phyloP scores from a whole-genome alignment of 2,113 vertebrate genomes.

The Leptosomus discolor region DNA sequence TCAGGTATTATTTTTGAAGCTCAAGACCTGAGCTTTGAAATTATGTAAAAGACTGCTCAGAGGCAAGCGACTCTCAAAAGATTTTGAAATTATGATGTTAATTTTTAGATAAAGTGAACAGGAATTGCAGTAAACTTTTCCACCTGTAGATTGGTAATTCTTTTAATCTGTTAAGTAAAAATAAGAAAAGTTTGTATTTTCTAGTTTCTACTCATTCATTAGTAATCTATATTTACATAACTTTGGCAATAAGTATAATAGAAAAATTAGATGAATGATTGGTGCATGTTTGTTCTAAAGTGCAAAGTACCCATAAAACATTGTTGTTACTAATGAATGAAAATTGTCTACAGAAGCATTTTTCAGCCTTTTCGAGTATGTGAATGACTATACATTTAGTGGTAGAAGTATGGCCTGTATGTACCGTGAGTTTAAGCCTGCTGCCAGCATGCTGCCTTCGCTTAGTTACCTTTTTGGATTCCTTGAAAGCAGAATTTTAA shows the following conservation, averaged over 20 bases:
- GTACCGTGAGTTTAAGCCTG: neutral
- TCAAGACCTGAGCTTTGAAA: constrained; percentile 31
- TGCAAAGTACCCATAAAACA: neutral
- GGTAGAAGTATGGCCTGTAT: neutral
- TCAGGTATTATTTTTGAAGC: constrained; percentile 48
- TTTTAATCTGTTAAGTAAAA: constrained; percentile 35
- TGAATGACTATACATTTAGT: neutral
- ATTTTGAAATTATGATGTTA: constrained; percentile 2
- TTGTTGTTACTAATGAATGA: neutral
- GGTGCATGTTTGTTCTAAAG: neutral
- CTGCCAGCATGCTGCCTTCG: neutral
- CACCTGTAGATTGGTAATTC: neutral
- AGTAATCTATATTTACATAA: neutral
- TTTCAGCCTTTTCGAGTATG: neutral
- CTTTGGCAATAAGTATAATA: neutral
- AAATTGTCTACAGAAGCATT: neutral
- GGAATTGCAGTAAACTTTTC: constrained; percentile 32
- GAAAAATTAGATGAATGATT: neutral
- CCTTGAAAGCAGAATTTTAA: neutral
- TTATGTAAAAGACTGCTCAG: neutral
- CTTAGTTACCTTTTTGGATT: neutral
- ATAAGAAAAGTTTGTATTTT: neutral
- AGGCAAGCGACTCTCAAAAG: constrained; percentile 20
- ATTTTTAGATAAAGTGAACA: constrained; percentile 25
- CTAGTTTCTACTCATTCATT: neutral